Percentiles rank a stretch among this genome's conserved stretches.
These are phyloP conservation scores for Todus mexicanus DNA, from an alignment of 2,797 vertebrate genomes.

Conservation along the genomic window DNA sequence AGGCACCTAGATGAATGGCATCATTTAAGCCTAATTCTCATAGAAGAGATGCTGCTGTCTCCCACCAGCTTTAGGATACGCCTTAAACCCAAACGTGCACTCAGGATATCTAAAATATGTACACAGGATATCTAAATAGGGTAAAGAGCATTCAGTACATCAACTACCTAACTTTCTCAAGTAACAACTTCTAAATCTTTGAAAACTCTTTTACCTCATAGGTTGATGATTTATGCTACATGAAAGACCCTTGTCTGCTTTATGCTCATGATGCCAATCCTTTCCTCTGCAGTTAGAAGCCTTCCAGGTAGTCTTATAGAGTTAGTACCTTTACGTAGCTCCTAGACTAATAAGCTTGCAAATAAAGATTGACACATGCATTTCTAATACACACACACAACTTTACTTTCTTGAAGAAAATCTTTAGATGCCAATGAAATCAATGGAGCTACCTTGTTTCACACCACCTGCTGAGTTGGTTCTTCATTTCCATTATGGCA, in stretches of 20 bases:
- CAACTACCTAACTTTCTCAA: background rate
- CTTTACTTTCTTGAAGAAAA: background rate
- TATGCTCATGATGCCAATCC: background rate
- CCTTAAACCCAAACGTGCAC: background rate
- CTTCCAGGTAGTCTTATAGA: background rate
- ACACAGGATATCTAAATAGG: background rate
- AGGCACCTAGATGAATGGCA: background rate
- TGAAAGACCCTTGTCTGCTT: background rate
- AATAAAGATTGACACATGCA: background rate
- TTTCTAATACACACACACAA: background rate
- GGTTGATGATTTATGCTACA: background rate
- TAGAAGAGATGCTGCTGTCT: background rate
- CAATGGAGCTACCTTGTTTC: background rate
- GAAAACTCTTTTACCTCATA: background rate
- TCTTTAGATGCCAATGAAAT: conserved; percentile 7
- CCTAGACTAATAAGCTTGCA: background rate
- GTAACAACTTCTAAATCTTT: background rate
- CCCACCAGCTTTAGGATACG: background rate
- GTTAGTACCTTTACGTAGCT: background rate
- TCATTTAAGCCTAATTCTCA: background rate
- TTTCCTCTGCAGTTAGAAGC: background rate
- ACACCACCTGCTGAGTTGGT: conserved; percentile 1
- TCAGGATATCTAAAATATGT: background rate
- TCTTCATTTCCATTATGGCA: background rate
- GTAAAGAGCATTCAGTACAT: background rate